These are phyloP conservation scores for Hipposideros armiger DNA, from an alignment of 2,113 vertebrate genomes.

Conservation along the genomic window DNA sequence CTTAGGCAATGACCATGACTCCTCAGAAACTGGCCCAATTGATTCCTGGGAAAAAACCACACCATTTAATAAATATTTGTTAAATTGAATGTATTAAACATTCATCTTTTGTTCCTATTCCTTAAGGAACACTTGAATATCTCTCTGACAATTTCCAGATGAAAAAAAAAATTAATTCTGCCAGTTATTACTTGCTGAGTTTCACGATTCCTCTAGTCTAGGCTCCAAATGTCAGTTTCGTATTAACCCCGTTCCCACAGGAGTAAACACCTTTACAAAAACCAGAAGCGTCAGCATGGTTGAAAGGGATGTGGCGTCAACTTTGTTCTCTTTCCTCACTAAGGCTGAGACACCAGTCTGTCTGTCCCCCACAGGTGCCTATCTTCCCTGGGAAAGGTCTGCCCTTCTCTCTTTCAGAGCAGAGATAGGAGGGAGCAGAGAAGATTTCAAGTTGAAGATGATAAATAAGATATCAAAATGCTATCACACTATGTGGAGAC, in stretches of 20 bases:
- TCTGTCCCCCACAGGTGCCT: not conserved
- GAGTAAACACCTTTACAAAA: constrained; percentile 75
- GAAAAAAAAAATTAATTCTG: constrained; percentile 48
- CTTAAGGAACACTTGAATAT: constrained; percentile 27
- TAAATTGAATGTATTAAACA: constrained; percentile 43
- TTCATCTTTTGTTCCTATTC: constrained; percentile 48
- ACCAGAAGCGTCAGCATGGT: not conserved
- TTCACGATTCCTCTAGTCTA: constrained; percentile 46
- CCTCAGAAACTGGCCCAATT: constrained; percentile 1
- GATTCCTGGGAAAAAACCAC: not conserved
- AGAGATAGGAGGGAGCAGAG: constrained; percentile 10
- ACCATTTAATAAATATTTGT: constrained; percentile 63
- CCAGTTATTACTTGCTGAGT: constrained; percentile 43
- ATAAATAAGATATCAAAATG: constrained; percentile 75
- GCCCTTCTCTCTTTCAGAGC: not conserved
- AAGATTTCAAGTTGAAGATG: constrained; percentile 67
- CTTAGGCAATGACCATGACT: not conserved
- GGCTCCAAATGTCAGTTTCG: constrained; percentile 61
- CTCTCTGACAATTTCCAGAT: constrained; percentile 70
- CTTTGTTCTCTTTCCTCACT: constrained; percentile 26
- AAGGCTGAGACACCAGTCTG: not conserved
- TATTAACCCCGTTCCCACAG: constrained; percentile 51
- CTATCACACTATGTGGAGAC: constrained; percentile 27
- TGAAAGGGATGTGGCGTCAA: constrained; percentile 36
- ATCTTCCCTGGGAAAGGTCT: not conserved